Base-by-base conservation (phyloP, 2,797 vertebrate genomes). In the Mormyrops boulengeri region DNA sequence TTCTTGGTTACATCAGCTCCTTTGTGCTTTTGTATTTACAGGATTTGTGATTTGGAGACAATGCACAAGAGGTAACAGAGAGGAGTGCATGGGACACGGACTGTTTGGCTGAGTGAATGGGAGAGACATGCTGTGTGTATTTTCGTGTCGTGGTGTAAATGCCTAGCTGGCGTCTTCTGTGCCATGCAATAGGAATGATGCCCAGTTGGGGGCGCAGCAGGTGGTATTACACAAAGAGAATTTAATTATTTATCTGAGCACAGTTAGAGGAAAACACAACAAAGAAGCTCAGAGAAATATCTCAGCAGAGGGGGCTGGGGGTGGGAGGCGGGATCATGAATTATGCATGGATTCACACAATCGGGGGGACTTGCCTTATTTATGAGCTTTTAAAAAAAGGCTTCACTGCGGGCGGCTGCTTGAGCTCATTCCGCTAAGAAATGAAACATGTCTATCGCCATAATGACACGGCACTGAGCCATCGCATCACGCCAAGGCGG, bases 241-340 rank as follows among this genome's bases (percentile, higher is more conserved):
- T 84, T 86, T 55, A 66, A 86, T 90, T 90, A 90, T 85, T 90
- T 90, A 90, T 90, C 84, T 30, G 66, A 88, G 82, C 41, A 47
- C 87, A 88, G 57, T 88, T 85, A 49, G 47, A 90, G 57, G 89
- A 88, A 90, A 26, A 52, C 73, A 90, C 77, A 90, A 90, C 88
- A 90, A 85, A 85, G 88, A 62, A 41, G n/a, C 44, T 90, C 41
- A 3, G 80, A 90, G 87, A 88, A 85, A 52, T n/a, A 82, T 88
- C 87, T 85, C 17, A 22, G 26, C 19, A 85, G 55, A 69, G 84
- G 41, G 30, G 22, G 26, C 11, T 19, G 47, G 26, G 88, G 69
- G 30, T 11, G 47, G 88, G 88, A 17, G 88, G 88, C 47, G 30
- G 73, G 47, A 34, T 57, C 30, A 90, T 90, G 49, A 88, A 90